Conservation (phyloP, 1,140 invertebrate genomes). For the Laupala kohalensis region DNA sequence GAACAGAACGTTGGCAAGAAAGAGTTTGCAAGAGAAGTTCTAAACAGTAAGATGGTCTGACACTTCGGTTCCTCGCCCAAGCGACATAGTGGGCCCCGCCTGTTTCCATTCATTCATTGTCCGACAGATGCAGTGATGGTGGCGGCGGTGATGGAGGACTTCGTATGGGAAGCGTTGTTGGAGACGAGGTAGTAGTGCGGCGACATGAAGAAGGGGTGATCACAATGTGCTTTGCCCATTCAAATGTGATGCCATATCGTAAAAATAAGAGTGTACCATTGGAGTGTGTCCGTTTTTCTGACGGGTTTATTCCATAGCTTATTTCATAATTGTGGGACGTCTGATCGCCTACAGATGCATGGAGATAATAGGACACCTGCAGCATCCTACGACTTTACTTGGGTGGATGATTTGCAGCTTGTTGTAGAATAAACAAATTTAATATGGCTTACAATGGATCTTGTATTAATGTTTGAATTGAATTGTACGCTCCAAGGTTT, state of each 20-base stretch:
- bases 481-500: background rate
- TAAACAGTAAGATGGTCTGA: too few relatives aligned
- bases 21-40: too few relatives aligned
- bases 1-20: too few relatives aligned
- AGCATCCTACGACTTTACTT: background rate
- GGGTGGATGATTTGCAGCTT: background rate
- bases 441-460: background rate
- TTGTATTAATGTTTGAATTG: background rate
- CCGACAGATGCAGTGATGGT: background rate
- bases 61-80: background rate
- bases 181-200: background rate
- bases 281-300: too few relatives aligned
- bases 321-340: background rate
- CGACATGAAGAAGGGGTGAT: background rate
- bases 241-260: background rate
- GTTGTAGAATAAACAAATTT: background rate
- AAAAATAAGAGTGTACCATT: background rate
- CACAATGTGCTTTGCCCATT: background rate
- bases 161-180: background rate
- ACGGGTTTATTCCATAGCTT: background rate
- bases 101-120: background rate
- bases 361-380: background rate
- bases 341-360: background rate
- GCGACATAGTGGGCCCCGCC: too few relatives aligned
- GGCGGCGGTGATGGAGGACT: background rate